These are phyloP conservation scores for Macaca mulatta DNA, from an alignment of 2,113 vertebrate species.

Conservation along the genomic window DNA sequence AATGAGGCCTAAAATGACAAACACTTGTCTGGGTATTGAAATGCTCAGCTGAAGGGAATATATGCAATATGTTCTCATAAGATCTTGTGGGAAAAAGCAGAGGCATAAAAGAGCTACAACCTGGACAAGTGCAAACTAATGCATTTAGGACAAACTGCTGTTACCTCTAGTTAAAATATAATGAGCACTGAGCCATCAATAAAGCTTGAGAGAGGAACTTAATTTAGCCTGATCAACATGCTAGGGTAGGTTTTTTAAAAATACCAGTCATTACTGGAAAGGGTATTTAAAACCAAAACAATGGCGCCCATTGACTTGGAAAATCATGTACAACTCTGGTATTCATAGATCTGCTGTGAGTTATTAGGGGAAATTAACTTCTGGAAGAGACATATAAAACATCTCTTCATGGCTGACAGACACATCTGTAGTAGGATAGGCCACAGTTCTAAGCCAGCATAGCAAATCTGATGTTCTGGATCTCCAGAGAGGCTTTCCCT, in stretches of 20 bases:
- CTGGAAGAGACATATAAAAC: not conserved
- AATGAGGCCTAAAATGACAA: constrained; percentile 35
- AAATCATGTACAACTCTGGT: not conserved
- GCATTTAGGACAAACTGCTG: not conserved
- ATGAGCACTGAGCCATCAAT: not conserved
- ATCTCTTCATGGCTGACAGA: constrained; percentile 3
- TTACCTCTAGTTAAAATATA: constrained; percentile 1
- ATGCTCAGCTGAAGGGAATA: not conserved
- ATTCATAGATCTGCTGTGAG: not conserved
- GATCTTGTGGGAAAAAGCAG: not conserved
- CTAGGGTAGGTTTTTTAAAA: not conserved
- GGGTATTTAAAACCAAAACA: not conserved
- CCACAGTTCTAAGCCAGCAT: not conserved
- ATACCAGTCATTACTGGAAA: not conserved
- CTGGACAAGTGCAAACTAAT: not conserved
- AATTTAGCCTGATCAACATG: constrained; percentile 6
- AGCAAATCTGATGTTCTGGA: constrained; percentile 59
- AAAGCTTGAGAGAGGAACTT: not conserved
- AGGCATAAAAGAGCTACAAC: not conserved
- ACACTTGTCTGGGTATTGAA: constrained; percentile 5
- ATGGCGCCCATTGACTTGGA: not conserved
- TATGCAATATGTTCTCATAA: not conserved
- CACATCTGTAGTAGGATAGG: not conserved
- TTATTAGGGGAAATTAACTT: constrained; percentile 41
- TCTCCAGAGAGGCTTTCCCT: constrained; percentile 25